Evolutionary conservation across 30 jellyfish, hydroid and myxozoan genomes (phyloP).

Genomic region (Hydra vulgaris): DNA sequence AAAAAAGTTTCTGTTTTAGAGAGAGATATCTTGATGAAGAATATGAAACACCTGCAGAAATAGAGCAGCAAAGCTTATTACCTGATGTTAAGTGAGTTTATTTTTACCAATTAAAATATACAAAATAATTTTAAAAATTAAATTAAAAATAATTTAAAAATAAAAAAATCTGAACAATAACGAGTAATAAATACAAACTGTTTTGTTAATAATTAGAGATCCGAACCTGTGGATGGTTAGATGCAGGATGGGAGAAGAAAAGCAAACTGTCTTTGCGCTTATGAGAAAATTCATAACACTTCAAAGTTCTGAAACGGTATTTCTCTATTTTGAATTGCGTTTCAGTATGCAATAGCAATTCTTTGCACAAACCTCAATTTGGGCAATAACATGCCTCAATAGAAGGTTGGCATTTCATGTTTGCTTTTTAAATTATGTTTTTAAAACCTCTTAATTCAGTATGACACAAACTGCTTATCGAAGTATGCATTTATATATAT

Average conservation of each 20-base stretch:
- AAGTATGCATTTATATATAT: no score
- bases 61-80: conserved; percentile 85
- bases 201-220: conserved; percentile 36
- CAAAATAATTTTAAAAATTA: no score
- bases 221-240: conserved; percentile 99
- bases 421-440: no score
- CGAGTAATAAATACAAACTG: not conserved
- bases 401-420: not conserved
- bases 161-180: no score
- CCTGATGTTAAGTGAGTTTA: conserved; percentile 86
- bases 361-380: not conserved
- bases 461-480: no score
- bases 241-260: conserved; percentile 98
- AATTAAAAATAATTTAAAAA: no score
- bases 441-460: no score
- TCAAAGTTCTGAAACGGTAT: conserved; percentile 67
- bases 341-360: not conserved
- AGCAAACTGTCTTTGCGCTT: conserved; percentile 76
- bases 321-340: no score
- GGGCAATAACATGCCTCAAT: no score
- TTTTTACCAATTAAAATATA: not conserved
- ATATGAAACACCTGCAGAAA: conserved; percentile 79
- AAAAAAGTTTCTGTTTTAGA: not conserved
- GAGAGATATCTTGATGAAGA: conserved; percentile 60
- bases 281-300: conserved; percentile 82